Base-by-base conservation (phyloP, 2,888 invertebrate genomes). In the Tetramorium bicarinatum region DNA sequence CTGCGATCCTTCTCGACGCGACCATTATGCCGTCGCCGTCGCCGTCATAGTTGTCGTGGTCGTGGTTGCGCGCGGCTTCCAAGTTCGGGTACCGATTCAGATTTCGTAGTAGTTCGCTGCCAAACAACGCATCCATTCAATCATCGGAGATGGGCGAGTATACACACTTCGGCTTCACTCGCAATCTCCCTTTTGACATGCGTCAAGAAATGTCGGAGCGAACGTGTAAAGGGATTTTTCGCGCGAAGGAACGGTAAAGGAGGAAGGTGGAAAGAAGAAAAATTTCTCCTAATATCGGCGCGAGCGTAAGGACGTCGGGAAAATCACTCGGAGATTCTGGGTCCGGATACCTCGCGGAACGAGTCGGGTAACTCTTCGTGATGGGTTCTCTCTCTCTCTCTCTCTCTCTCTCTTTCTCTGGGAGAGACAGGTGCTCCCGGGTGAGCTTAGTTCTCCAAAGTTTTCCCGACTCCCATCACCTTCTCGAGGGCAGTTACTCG, bases 91-190 rank as follows among this genome's bases (percentile, higher is more conserved):
- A 47, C 34, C 81, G 77, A 56, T 81, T 81, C 76, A 56, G n/a
- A 21, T 47, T 34, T 34, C 29, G 59, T 56, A 61, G 38, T 56
- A 77, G 15, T 13, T 75, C 79, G 71, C 62, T 71, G 81, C 79
- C 84, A 82, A 82, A 79, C 87, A 79, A 81, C 75, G 82, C 64
- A 67, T 83, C 75, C 62, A 69, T 72, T 79, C 62, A n/a, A 85
- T 82, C 72, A 52, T 47, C 47, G 59, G 18, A 44, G 15, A 0
- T 7, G 41, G 41, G 1, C 2, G 41, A 72, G n/a, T 7, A 25
- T 15, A 64, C 13, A 21, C 21, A 15, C 64, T 15, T 44, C 7
- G n/a, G 8, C 25, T 25, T 66, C 25, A 0, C 29, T 34, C 44
- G 29, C 44, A 44, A 61, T 9, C 15, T 49, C 8, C 11, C 38